Evolutionary conservation across 1,140 invertebrate genomes (phyloP).

Genomic region (Caenorhabditis remanei): DNA sequence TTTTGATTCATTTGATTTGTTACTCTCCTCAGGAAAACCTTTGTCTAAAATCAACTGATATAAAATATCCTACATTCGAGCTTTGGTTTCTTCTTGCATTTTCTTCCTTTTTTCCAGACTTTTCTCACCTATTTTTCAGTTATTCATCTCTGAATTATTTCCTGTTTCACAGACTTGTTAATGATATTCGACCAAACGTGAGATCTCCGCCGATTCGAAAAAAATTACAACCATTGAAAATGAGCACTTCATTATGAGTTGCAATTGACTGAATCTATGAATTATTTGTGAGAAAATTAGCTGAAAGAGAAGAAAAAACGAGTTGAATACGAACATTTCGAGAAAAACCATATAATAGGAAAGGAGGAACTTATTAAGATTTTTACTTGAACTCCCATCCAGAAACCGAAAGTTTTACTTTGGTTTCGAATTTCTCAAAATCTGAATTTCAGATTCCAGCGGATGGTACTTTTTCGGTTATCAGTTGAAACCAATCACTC

Average conservation of each 20-base stretch:
- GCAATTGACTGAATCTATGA: not conserved
- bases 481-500: too few relatives aligned
- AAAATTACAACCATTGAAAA: conserved; percentile 1
- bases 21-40: too few relatives aligned
- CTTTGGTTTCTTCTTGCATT: not conserved
- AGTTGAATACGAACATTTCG: not conserved
- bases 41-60: too few relatives aligned
- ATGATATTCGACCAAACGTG: not conserved
- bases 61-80: too few relatives aligned
- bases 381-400: not conserved
- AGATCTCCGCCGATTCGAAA: not conserved
- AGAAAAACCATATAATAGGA: not conserved
- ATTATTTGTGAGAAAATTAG: conserved; percentile 24
- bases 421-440: too few relatives aligned
- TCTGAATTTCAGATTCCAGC: too few relatives aligned
- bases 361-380: not conserved
- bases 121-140: not conserved
- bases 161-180: conserved; percentile 8
- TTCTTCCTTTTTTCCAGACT: not conserved
- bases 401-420: too few relatives aligned
- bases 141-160: conserved; percentile 25
- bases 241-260: conserved; percentile 7
- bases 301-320: not conserved
- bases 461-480: too few relatives aligned
- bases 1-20: too few relatives aligned